phyloP scores from a whole-genome alignment of 2,113 vertebrate genomes.

The Caloenas nicobarica region DNA sequence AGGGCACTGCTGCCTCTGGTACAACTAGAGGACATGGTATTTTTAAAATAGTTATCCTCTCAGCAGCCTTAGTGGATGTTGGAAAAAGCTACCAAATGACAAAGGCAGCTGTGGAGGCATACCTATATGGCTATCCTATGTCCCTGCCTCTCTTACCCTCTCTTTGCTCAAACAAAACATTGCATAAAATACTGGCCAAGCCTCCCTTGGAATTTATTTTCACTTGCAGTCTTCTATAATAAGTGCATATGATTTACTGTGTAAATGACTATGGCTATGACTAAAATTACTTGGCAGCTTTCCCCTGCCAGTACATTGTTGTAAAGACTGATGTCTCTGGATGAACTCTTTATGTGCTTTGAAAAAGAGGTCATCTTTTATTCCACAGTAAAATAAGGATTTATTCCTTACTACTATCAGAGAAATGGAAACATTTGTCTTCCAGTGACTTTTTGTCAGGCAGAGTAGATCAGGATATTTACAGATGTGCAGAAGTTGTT shows the following conservation, averaged over 20 bases:
- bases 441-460: not conserved
- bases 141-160: not conserved
- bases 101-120: not conserved
- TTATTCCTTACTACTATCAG: not conserved
- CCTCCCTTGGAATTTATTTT: not conserved
- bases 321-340: not conserved
- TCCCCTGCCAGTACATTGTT: not conserved
- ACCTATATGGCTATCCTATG: not conserved
- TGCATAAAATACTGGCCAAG: not conserved
- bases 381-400: not conserved
- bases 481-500: not conserved
- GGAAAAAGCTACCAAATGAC: not conserved
- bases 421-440: not conserved
- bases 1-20: not conserved
- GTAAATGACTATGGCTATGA: not conserved
- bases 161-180: not conserved
- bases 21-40: not conserved
- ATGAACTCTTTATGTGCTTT: not conserved
- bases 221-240: not conserved
- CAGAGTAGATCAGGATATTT: not conserved
- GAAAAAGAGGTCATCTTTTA: not conserved
- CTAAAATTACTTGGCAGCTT: conserved; percentile 23
- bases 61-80: not conserved
- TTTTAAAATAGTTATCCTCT: not conserved
- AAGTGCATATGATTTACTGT: not conserved